Conservation (phyloP, 1,140 invertebrate species). For the Coelopa frigida region DNA sequence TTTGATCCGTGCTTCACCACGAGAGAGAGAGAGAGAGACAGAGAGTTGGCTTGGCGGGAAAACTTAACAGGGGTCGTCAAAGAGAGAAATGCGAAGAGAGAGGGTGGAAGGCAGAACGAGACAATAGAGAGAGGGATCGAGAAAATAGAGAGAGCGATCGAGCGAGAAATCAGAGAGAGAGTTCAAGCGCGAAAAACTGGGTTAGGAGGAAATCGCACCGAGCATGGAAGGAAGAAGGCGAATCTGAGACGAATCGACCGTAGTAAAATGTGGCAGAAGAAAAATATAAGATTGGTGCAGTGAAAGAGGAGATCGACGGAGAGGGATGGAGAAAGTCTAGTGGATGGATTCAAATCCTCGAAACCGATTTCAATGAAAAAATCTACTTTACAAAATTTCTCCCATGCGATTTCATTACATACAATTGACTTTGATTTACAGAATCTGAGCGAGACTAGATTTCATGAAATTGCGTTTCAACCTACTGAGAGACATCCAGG, state of each 20-base stretch:
- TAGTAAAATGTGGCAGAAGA: too few species aligned
- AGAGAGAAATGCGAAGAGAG: background rate
- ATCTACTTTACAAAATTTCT: too few species aligned
- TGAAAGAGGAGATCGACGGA: background rate
- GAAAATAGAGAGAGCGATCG: background rate
- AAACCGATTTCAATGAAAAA: background rate
- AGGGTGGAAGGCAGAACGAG: background rate
- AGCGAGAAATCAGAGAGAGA: background rate
- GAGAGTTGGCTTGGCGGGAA: too few species aligned
- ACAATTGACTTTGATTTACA: too few species aligned
- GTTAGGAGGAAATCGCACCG: background rate
- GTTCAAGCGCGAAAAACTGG: background rate
- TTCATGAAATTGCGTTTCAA: too few species aligned
- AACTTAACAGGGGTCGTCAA: background rate
- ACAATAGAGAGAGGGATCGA: background rate
- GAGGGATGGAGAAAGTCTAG: background rate
- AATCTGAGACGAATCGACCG: too few species aligned
- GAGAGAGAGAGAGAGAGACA: too few species aligned
- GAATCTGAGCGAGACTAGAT: too few species aligned
- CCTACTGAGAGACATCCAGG: too few species aligned
- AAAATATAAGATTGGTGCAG: background rate
- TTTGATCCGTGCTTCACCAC: too few species aligned
- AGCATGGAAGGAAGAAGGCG: background rate
- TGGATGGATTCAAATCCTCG: background rate
- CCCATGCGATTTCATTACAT: too few species aligned